A percentile compares a stretch with the other conserved stretches of the same genome.
These are phyloP conservation scores for Sylvilagus bachmani DNA, from an alignment of 2,113 vertebrate species.

Conservation along the genomic window DNA sequence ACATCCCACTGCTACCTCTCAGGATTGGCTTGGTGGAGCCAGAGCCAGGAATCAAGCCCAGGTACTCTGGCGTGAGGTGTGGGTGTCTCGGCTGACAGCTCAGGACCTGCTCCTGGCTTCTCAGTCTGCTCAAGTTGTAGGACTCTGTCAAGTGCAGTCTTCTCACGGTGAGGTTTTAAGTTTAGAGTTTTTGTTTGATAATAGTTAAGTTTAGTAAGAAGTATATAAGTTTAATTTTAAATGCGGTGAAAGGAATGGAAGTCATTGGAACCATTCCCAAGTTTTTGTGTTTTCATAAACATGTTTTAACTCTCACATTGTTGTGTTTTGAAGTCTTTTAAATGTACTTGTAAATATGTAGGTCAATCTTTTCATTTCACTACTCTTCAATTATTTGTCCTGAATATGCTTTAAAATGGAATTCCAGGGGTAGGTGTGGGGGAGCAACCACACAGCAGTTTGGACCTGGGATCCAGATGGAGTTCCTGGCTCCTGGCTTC, in stretches of 20 bases:
- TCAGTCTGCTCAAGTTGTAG: background rate
- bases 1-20: no score
- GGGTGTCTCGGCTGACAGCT: no score
- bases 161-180: background rate
- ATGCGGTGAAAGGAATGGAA: constrained; percentile 45
- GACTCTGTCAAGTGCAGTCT: background rate
- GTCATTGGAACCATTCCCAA: background rate
- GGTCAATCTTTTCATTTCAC: constrained; percentile 31
- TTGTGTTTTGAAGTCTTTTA: constrained; percentile 52
- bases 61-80: no score
- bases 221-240: background rate
- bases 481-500: no score
- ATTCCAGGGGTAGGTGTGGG: no score
- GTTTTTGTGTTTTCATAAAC: constrained; percentile 53
- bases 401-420: constrained; percentile 50
- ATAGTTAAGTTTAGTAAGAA: constrained; percentile 22
- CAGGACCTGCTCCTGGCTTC: background rate
- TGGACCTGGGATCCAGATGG: no score
- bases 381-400: constrained; percentile 18
- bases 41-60: no score
- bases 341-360: constrained; percentile 38
- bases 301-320: constrained; percentile 32
- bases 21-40: no score
- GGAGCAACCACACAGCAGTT: no score
- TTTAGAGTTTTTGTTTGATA: background rate